These are phyloP conservation scores for Rugalucina vietnamica DNA, from an alignment of 2,888 invertebrate genomes.

Conservation along the genomic window DNA sequence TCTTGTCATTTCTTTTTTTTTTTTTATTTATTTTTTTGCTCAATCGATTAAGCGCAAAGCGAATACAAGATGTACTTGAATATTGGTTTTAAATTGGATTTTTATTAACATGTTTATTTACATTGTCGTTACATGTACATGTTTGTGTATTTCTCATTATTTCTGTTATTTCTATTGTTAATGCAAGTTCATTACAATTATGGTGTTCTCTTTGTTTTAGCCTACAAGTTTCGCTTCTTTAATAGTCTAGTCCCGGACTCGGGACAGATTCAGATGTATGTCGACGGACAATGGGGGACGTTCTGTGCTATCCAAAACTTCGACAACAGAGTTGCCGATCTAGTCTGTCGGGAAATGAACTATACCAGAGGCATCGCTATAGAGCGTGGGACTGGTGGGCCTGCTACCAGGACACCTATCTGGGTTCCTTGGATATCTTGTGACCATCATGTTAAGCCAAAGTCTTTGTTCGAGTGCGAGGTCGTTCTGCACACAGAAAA, in stretches of 20 bases:
- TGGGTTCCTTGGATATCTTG: slow-evolving; percentile 59
- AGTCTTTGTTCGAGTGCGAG: slow-evolving; percentile 49
- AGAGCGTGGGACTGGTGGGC: slow-evolving; percentile 36
- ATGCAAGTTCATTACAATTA: too few species aligned
- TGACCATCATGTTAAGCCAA: background rate
- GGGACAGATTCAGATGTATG: slow-evolving; percentile 56
- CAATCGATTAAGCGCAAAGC: too few species aligned
- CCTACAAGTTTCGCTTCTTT: slow-evolving; percentile 51
- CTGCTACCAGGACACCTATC: slow-evolving; percentile 17
- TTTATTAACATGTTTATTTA: too few species aligned
- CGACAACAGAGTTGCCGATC: slow-evolving; percentile 53
- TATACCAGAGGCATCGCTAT: slow-evolving; percentile 49
- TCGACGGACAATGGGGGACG: slow-evolving; percentile 53
- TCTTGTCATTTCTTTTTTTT: too few species aligned
- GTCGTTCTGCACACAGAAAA: slow-evolving; percentile 50
- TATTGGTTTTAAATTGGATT: too few species aligned
- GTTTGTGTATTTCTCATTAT: too few species aligned
- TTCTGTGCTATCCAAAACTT: slow-evolving; percentile 50
- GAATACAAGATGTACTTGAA: too few species aligned
- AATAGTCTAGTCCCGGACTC: slow-evolving; percentile 31
- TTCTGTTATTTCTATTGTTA: too few species aligned
- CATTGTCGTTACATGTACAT: too few species aligned
- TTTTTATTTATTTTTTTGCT: too few species aligned
- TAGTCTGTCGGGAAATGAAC: slow-evolving; percentile 57
- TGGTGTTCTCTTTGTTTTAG: slow-evolving; percentile 36